These are phyloP conservation scores for Mus minutoides DNA, from an alignment of 2,797 vertebrate genomes.

Conservation along the genomic window DNA sequence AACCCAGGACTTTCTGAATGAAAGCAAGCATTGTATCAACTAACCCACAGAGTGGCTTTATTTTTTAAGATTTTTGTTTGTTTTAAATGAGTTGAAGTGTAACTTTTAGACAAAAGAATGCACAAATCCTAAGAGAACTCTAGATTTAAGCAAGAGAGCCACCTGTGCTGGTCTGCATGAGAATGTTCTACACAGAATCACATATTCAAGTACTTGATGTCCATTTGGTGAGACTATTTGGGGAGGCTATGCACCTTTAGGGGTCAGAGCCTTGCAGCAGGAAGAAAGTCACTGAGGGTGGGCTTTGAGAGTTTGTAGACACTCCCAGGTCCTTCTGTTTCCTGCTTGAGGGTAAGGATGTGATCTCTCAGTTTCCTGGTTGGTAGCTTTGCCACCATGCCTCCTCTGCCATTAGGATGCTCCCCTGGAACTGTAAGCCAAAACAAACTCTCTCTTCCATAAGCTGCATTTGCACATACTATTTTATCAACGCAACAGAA, in stretches of 20 bases:
- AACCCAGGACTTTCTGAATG: not conserved
- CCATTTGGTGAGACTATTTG: not conserved
- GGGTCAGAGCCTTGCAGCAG: not conserved
- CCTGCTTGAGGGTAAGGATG: not conserved
- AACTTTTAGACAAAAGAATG: not conserved
- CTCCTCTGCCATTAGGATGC: not conserved
- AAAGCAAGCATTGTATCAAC: not conserved
- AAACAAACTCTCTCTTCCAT: not conserved
- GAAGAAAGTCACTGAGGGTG: not conserved
- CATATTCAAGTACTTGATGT: not conserved
- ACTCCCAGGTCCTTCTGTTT: not conserved
- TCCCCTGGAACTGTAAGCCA: not conserved
- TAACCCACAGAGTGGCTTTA: not conserved
- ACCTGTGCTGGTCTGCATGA: too few species aligned
- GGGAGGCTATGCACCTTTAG: not conserved
- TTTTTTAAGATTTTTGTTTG: not conserved
- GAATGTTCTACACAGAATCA: not conserved
- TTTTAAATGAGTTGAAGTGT: slow-evolving; percentile 2
- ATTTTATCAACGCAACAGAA: not conserved
- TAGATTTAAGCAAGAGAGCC: not conserved
- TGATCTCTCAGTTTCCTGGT: not conserved
- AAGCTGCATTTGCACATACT: not conserved
- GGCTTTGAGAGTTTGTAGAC: not conserved
- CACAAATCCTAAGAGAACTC: not conserved
- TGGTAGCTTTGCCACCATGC: not conserved